Base-by-base conservation (phyloP, 2,888 invertebrate genomes). In the Limulus polyphemus region DNA sequence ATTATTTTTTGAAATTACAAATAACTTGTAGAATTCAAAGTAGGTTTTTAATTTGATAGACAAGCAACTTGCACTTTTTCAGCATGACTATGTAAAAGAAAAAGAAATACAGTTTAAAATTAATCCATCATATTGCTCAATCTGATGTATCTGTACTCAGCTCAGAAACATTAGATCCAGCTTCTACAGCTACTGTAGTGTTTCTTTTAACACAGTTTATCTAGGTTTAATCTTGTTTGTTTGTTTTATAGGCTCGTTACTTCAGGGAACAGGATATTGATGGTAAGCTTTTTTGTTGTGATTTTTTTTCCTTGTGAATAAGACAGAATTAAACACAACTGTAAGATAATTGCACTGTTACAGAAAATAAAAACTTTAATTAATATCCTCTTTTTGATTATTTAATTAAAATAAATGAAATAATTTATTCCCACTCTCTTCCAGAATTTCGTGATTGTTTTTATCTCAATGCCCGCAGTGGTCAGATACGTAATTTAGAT, bases 381-480 rank as follows among this genome's bases (percentile, higher is more conserved):
- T 47, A 56, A 46, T 46, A n/a, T 14, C 3, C 11, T 56, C 11
- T 56, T 56, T 11, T 56, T 32, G 32, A 7, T 32, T 32, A 32
- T 16, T 50, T 50, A 49, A 49, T 49, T 14, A 16, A 49, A 49
- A 12, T 49, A 11, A n/a, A 13, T 57, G 16, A 57, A 13, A 11
- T 56, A 17, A 56, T 16, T 56, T 12, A 10, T n/a, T 11, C 13
- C 13, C 13, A 16, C 12, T 55, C 49, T 61, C 60, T 72, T 73
- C 12, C 78, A 93, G 94, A 94, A 77, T 95, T 93, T 77, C 85
- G 93, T 73, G 95, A 97, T 80, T 97, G 95, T 73, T 97, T 95
- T 79, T 93, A 92, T 76, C 80, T 97, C 60, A 94, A 93, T 75
- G 93, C 94, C 0, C 81, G 90, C 56, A 65, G 68, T 59, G 93